Percentiles rank a stretch among this genome's conserved stretches.
These are phyloP conservation scores for Dendrolimus punctatus DNA, from an alignment of 1,140 invertebrate species.

Conservation along the genomic window DNA sequence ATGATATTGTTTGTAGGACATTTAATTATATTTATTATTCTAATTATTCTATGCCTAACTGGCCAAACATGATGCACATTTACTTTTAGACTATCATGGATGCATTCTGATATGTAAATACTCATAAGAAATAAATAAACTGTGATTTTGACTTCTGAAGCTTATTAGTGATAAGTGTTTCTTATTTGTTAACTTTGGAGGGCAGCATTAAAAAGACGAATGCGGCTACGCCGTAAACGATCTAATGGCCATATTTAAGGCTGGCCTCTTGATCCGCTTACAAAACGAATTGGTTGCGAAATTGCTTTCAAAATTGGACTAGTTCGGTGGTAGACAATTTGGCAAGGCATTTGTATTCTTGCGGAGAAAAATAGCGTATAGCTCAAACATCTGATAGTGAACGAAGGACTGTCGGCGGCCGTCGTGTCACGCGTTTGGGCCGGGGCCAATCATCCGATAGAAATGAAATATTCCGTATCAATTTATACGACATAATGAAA, in stretches of 20 bases:
- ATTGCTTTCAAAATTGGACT: constrained; percentile 70
- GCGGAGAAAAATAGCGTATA: constrained; percentile 65
- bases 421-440: constrained; percentile 41
- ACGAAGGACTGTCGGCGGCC: constrained; percentile 43
- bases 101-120: too few relatives aligned
- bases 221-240: constrained; percentile 31
- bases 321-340: constrained; percentile 67
- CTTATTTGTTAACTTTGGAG: constrained; percentile 25
- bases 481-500: constrained; percentile 34
- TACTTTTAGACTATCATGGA: too few relatives aligned
- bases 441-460: constrained; percentile 54
- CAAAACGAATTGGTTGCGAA: constrained; percentile 67
- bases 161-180: constrained; percentile 14
- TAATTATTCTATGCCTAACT: too few relatives aligned
- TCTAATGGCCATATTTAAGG: constrained; percentile 63
- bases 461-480: constrained; percentile 45
- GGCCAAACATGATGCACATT: too few relatives aligned
- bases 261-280: constrained; percentile 61
- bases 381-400: constrained; percentile 61
- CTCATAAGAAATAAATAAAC: too few relatives aligned
- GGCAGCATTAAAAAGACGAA: constrained; percentile 34
- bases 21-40: too few relatives aligned
- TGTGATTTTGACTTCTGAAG: too few relatives aligned
- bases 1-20: too few relatives aligned
- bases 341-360: constrained; percentile 70